phyloP scores from a whole-genome alignment of 2,113 vertebrate species.

The Campylomormyrus numenius region DNA sequence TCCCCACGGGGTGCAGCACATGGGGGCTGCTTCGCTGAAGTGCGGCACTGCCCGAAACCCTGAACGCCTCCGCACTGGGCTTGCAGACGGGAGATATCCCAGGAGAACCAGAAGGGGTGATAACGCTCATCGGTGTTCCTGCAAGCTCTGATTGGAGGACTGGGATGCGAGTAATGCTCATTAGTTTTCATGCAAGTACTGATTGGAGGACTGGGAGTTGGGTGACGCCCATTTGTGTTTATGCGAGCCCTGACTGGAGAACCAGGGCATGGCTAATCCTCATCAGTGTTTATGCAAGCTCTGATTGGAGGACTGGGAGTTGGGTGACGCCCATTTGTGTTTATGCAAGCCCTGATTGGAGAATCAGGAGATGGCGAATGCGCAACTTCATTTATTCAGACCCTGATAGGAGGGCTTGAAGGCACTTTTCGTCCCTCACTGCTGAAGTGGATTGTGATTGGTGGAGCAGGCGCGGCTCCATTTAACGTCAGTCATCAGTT shows the following conservation, averaged over 20 bases:
- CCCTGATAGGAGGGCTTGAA: neutral
- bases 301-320: neutral
- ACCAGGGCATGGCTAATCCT: neutral
- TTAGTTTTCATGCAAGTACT: neutral
- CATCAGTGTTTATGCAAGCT: neutral
- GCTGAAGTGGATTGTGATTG: neutral
- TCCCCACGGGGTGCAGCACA: neutral
- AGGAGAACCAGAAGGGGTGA: neutral
- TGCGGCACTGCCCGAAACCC: neutral
- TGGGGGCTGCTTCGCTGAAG: neutral
- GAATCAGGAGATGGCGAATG: neutral
- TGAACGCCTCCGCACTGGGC: neutral
- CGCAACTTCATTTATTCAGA: neutral
- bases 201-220: neutral
- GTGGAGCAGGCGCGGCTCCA: neutral
- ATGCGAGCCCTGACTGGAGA: neutral
- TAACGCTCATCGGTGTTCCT: neutral
- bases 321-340: neutral
- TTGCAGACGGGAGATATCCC: neutral
- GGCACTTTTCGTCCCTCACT: neutral
- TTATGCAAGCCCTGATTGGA: neutral
- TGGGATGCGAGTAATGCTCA: neutral
- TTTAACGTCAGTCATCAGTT: neutral
- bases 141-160: neutral
- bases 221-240: neutral